Base-by-base conservation (phyloP, 53 echinoderm and acorn worm genomes). In the Luidia sarsii region DNA sequence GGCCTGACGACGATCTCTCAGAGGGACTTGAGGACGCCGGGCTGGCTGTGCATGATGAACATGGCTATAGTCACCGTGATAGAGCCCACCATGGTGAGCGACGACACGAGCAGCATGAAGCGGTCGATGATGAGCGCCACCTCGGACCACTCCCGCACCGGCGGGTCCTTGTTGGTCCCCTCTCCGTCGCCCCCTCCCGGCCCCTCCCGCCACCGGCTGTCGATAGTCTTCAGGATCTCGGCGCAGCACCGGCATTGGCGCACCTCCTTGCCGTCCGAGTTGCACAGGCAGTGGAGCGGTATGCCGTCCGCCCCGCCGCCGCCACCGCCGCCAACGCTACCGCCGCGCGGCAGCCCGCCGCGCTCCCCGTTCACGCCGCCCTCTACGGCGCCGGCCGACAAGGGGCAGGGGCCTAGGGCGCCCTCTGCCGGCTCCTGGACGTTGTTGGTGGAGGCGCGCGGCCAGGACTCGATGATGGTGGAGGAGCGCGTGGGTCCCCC, bases 381-480 rank as follows among this genome's bases (percentile, higher is more conserved):
- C 6, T 41, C 41, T n/a, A n/a, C n/a, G n/a, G n/a, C n/a, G n/a
- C n/a, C n/a, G n/a, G n/a, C n/a, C n/a, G n/a, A n/a, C n/a, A n/a
- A n/a, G n/a, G n/a, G n/a, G n/a, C n/a, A n/a, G n/a, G n/a, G n/a
- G n/a, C n/a, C n/a, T n/a, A n/a, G n/a, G n/a, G n/a, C n/a, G n/a
- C n/a, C n/a, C n/a, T n/a, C n/a, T n/a, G n/a, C n/a, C n/a, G n/a
- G n/a, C 56, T 72, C 72, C 23, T 39, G 72, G 9, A 72, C 1
- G 18, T 72, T 72, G 72, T 72, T 34, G 2, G 41, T 20, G 4
- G 71, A 71, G 33, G 71, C 19, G 23, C 71, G 71, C 2, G 72
- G 72, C 72, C 72, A 72, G 1, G 72, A 72, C 21, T 72, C 55
- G 55, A 56, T 10, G 39, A 65, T 72, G 23, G 72, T 72, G 1